Base-by-base conservation (phyloP, 2,113 vertebrate species). In the Phodopus roborovskii region DNA sequence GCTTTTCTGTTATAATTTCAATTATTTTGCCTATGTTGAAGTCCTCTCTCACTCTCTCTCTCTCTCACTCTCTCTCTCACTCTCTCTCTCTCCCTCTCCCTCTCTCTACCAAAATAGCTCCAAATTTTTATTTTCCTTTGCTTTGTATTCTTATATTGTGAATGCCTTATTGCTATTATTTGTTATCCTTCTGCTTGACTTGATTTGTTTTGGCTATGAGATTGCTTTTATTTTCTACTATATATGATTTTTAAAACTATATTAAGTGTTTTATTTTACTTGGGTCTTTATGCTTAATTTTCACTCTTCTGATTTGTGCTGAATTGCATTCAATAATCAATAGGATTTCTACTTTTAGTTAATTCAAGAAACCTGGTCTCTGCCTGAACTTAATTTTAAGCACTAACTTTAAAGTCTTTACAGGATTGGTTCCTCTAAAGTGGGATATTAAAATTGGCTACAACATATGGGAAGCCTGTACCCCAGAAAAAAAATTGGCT, bases 1-100 rank as follows among this genome's bases (percentile, higher is more conserved):
- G 99, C 99, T 99, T 99, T 98, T 70, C 71, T 98, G 98, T 98
- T 98, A 98, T 98, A 98, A 95, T 98, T 98, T 98, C 97, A 99
- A 97, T 98, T 98, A 97, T 98, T 98, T 98, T 98, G 96, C 93
- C 88, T 98, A 97, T 98, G 97, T 98, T 92, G 82, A 93, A 97
- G 95, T 97, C 74, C 42, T 98, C 60, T 75, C 16, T 33, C 15
- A 16, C 58, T 53, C 19, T 53, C 13, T 77, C 26, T 77, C 98
- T 64, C 82, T 79, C 42, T 84, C 15, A 15, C 56, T 58, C 20
- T 60, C 33, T 39, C 16, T 16, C 36, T 60, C 5, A 2, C 36
- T 58, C 10, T n/a, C 33, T 56, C 3, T 6, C 45, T 45, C 45
- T 45, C 45, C 6, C 45, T 45, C 6, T 24, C 26, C n/a, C 20